These are phyloP conservation scores for Elmis aenea DNA, from an alignment of 2,888 invertebrate species.

Conservation along the genomic window DNA sequence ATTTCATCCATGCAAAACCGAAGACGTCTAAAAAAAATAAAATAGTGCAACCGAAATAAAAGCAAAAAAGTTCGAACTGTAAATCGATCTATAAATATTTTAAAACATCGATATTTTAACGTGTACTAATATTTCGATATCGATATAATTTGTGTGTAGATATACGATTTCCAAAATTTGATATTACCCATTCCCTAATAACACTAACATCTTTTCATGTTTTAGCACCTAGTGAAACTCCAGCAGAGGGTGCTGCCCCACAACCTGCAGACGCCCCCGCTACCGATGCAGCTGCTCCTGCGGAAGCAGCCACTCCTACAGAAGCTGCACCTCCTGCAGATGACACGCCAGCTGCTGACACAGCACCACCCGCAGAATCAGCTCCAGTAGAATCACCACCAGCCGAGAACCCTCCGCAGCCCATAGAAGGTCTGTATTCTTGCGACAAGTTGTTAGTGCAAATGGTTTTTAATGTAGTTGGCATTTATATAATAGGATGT, in stretches of 20 bases:
- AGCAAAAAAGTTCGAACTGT: no score
- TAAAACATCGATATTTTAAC: no score
- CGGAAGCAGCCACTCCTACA: conserved; percentile 20
- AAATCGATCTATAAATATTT: no score
- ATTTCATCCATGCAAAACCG: no score
- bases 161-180: no score
- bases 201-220: no score
- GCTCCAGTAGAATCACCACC: conserved; percentile 39
- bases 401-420: conserved; percentile 30
- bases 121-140: no score
- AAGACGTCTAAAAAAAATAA: no score
- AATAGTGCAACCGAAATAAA: no score
- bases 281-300: conserved; percentile 18
- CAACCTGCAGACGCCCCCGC: conserved; percentile 21
- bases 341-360: conserved; percentile 14
- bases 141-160: no score
- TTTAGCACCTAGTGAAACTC: conserved; percentile 11
- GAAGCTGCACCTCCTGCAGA: conserved; percentile 20
- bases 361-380: conserved; percentile 32
- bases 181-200: no score
- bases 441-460: conserved; percentile 1
- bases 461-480: conserved; percentile 2
- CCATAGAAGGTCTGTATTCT: conserved; percentile 24
- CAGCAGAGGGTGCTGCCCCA: conserved; percentile 21
- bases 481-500: conserved; percentile 1